These are phyloP conservation scores for Tillus elongatus DNA, from an alignment of 2,888 invertebrate genomes.

Conservation along the genomic window DNA sequence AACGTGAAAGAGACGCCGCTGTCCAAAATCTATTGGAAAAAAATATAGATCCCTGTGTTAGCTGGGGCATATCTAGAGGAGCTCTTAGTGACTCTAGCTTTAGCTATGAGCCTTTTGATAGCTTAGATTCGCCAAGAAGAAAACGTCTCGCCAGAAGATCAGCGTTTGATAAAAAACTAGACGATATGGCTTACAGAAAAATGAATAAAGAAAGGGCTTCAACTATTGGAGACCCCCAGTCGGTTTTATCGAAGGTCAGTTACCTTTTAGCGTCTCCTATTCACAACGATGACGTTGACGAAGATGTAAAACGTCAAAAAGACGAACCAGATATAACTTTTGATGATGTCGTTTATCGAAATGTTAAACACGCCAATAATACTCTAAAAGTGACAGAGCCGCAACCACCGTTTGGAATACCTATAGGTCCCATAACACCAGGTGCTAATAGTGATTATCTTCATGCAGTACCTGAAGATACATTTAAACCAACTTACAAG, in stretches of 20 bases:
- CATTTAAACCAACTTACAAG: slow-evolving; percentile 52
- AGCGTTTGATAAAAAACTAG: slow-evolving; percentile 58
- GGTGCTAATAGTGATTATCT: slow-evolving; percentile 78
- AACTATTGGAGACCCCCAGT: slow-evolving; percentile 44
- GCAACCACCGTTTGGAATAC: slow-evolving; percentile 87
- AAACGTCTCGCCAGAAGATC: slow-evolving; percentile 34
- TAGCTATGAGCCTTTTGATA: slow-evolving; percentile 37
- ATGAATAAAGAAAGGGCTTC: slow-evolving; percentile 52
- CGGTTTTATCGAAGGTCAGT: slow-evolving; percentile 48
- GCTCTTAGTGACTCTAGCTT: slow-evolving; percentile 40
- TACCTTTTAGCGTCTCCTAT: slow-evolving; percentile 64
- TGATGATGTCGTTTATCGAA: slow-evolving; percentile 79
- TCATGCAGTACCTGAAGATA: slow-evolving; percentile 57
- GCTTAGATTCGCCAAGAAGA: slow-evolving; percentile 31
- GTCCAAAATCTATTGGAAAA: slow-evolving; percentile 28
- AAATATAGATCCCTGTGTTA: slow-evolving; percentile 25
- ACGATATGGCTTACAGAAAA: slow-evolving; percentile 74
- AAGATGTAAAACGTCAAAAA: slow-evolving; percentile 27
- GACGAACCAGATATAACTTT: slow-evolving; percentile 72
- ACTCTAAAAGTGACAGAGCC: slow-evolving; percentile 63
- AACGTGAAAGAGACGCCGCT: slow-evolving; percentile 48
- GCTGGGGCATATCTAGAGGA: slow-evolving; percentile 28
- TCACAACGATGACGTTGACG: slow-evolving; percentile 48
- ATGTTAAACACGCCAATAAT: slow-evolving; percentile 68
- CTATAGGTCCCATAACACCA: slow-evolving; percentile 71